Conservation (phyloP, 2,888 invertebrate genomes). For the Acronicta psi region DNA sequence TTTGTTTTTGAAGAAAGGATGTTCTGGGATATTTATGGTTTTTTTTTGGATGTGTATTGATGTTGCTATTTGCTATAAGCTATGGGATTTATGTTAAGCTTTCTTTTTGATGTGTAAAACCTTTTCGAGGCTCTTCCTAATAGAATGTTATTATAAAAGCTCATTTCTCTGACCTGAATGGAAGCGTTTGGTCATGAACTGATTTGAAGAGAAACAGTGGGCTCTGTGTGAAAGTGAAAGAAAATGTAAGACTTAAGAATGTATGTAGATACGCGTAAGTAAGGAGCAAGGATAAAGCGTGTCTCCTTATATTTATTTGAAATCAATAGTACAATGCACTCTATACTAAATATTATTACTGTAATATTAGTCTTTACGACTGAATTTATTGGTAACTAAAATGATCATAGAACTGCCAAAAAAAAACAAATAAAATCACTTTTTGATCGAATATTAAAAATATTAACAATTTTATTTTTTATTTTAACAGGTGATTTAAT, state of each 20-base stretch:
- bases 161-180: neutral
- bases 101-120: neutral
- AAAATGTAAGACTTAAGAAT: neutral
- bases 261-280: neutral
- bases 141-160: neutral
- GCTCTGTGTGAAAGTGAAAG: neutral
- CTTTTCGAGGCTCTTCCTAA: too few species aligned
- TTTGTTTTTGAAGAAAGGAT: constrained; percentile 21
- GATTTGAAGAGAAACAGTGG: neutral
- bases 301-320: too few species aligned
- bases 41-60: neutral
- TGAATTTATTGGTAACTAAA: too few species aligned
- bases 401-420: too few species aligned
- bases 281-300: neutral
- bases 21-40: too few species aligned
- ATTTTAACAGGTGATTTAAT: too few species aligned
- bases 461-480: too few species aligned
- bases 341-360: too few species aligned
- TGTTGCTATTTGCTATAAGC: neutral
- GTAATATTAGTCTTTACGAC: too few species aligned
- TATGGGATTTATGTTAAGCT: neutral
- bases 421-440: too few species aligned
- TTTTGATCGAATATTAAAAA: too few species aligned
- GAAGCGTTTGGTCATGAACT: neutral
- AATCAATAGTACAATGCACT: too few species aligned